A percentile compares a stretch with the other conserved stretches of the same genome.
Evolutionary conservation across 2,888 invertebrate species (phyloP).

Genomic region (Chymomyza amoena): DNA sequence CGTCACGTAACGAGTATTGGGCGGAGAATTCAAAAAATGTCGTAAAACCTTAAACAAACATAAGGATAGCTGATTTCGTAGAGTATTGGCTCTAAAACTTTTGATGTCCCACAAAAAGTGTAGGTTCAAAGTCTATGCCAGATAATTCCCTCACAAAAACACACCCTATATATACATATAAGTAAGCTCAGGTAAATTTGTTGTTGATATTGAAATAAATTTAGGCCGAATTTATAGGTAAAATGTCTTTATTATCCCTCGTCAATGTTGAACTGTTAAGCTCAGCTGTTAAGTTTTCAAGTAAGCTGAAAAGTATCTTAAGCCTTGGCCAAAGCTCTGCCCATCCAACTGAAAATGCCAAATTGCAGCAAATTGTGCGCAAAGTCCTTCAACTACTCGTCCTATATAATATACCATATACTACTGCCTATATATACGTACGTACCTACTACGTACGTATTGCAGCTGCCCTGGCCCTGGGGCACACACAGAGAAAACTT

Average conservation of each 20-base stretch:
- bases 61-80: too few relatives aligned
- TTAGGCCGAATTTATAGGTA: background rate
- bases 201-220: constrained; percentile 17
- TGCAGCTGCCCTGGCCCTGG: background rate
- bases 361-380: background rate
- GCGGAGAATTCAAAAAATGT: too few relatives aligned
- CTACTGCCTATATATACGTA: too few relatives aligned
- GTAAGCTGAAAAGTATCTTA: background rate
- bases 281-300: background rate
- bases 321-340: background rate
- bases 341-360: background rate
- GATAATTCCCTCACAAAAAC: too few relatives aligned
- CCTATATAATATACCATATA: too few relatives aligned
- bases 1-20: too few relatives aligned
- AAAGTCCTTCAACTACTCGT: background rate
- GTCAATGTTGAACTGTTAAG: background rate
- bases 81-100: too few relatives aligned
- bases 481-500: background rate
- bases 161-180: too few relatives aligned
- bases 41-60: too few relatives aligned
- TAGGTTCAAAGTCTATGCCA: too few relatives aligned
- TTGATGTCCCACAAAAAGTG: too few relatives aligned
- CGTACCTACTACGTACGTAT: background rate
- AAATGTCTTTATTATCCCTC: background rate
- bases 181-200: background rate